phyloP scores from a whole-genome alignment of 2,888 invertebrate genomes.

The Ophion ventricosus region DNA sequence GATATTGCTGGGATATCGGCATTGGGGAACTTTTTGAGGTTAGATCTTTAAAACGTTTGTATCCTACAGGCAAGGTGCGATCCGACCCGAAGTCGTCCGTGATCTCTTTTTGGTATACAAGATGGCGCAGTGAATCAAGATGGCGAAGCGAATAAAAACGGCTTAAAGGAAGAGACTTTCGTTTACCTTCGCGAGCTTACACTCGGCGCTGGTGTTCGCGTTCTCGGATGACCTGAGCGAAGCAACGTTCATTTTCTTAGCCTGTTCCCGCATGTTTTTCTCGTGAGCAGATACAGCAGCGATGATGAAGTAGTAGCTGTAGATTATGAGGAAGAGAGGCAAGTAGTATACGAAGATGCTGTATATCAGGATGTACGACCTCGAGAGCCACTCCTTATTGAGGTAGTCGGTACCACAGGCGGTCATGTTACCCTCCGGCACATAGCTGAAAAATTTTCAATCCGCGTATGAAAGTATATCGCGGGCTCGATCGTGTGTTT shows the following conservation, averaged over 20 bases:
- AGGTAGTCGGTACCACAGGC: conserved; percentile 96
- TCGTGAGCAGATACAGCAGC: conserved; percentile 91
- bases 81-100: neutral
- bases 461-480: neutral
- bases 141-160: no score
- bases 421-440: conserved; percentile 97
- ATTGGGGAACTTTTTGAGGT: no score
- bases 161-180: neutral
- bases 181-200: conserved; percentile 91
- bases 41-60: no score
- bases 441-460: conserved; percentile 86
- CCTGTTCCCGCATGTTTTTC: conserved; percentile 94
- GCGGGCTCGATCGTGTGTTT: neutral
- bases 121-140: neutral
- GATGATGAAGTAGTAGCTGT: conserved; percentile 93
- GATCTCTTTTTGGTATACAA: neutral
- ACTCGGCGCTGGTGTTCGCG: conserved; percentile 92
- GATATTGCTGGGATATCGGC: no score
- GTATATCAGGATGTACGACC: conserved; percentile 92
- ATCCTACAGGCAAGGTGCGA: no score
- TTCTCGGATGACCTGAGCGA: conserved; percentile 92
- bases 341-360: conserved; percentile 91
- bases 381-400: conserved; percentile 89
- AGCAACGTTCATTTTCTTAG: conserved; percentile 97
- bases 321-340: conserved; percentile 92